Evolutionary conservation across 64 coral and sea anemone species (phyloP).

Genomic region (Astreopora myriophthalma): DNA sequence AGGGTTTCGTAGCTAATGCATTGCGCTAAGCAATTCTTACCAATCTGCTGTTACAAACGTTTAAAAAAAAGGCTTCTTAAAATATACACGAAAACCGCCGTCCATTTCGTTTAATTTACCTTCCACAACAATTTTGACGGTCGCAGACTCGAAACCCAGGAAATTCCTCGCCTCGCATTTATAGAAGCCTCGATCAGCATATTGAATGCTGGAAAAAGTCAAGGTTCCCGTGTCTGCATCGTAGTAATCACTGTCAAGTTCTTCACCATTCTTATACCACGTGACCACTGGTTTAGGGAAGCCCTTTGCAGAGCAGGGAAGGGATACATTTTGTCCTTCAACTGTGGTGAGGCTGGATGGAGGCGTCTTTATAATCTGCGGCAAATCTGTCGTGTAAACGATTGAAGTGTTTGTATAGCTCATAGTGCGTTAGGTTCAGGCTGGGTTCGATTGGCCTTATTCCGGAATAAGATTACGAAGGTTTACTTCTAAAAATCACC

Average conservation of each 20-base stretch:
- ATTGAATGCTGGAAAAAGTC: constrained; percentile 49
- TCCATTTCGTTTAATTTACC: neutral
- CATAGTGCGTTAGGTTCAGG: too few species aligned
- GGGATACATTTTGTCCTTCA: constrained; percentile 45
- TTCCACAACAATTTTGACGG: constrained; percentile 53
- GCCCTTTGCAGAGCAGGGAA: constrained; percentile 57
- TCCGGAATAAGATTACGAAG: too few species aligned
- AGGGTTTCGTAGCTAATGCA: too few species aligned
- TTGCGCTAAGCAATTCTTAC: too few species aligned
- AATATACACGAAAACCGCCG: neutral
- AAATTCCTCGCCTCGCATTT: constrained; percentile 74
- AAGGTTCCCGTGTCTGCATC: constrained; percentile 46
- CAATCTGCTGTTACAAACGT: too few species aligned
- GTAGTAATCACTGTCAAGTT: constrained; percentile 15
- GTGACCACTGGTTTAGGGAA: constrained; percentile 73
- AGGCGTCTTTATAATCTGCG: constrained; percentile 24
- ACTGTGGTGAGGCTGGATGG: constrained; percentile 6
- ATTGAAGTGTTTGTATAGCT: neutral
- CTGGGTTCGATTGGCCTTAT: too few species aligned
- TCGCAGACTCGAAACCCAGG: constrained; percentile 28
- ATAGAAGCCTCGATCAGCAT: constrained; percentile 66
- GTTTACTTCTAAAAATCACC: too few species aligned
- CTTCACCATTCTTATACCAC: constrained; percentile 56
- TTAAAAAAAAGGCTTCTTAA: too few species aligned
- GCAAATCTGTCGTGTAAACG: constrained; percentile 25